Percentiles rank a stretch among this genome's conserved stretches.
Evolutionary conservation across 2,888 invertebrate genomes (phyloP).

Genomic region (Troglohyphantes excavatus): DNA sequence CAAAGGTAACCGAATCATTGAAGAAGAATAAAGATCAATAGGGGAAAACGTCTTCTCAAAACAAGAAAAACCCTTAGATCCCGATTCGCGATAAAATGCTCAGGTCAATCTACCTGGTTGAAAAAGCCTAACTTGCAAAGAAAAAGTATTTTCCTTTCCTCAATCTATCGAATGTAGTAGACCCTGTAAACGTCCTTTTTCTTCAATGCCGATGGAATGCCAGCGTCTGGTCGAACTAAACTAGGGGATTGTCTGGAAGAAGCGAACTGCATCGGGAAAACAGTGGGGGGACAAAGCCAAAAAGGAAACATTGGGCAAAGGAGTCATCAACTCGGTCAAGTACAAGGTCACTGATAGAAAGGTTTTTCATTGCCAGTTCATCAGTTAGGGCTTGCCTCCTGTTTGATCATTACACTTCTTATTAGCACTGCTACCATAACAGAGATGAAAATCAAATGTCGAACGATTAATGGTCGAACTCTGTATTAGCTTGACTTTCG

Average conservation of each 20-base stretch:
- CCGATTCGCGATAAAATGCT: conserved; percentile 45
- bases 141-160: conserved; percentile 57
- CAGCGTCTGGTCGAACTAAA: conserved; percentile 55
- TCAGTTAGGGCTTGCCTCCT: conserved; percentile 3
- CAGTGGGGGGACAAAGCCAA: conserved; percentile 62
- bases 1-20: conserved; percentile 51
- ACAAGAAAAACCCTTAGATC: conserved; percentile 65
- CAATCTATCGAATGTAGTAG: conserved; percentile 42
- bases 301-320: conserved; percentile 68
- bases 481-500: no score
- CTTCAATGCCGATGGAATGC: conserved; percentile 54
- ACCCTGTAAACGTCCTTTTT: conserved; percentile 42
- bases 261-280: conserved; percentile 71
- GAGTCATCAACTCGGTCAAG: conserved; percentile 70
- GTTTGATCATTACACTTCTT: conserved; percentile 20
- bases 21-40: conserved; percentile 64
- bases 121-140: conserved; percentile 55
- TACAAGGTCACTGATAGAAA: conserved; percentile 62
- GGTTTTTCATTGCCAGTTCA: conserved; percentile 21
- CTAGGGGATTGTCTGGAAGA: conserved; percentile 65
- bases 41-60: conserved; percentile 55
- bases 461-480: no score
- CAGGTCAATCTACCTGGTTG: conserved; percentile 57
- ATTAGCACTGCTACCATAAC: background rate
- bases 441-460: no score